Conservation (phyloP, 2,797 vertebrate species). For the Sylvilagus floridanus region DNA sequence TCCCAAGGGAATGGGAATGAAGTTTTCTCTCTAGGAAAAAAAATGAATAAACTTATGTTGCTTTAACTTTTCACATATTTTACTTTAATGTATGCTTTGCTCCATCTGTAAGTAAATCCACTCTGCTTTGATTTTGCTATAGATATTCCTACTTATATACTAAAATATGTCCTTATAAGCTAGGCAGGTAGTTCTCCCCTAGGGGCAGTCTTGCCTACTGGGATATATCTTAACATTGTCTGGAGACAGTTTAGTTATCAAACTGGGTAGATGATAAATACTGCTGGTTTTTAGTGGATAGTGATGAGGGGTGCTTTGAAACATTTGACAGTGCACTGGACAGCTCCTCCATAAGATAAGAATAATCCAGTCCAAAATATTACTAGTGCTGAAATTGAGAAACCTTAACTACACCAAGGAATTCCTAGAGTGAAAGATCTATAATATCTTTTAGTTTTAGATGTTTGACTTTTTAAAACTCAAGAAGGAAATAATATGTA, state of each 20-base stretch:
- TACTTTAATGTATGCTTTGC: not conserved
- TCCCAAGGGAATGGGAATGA: not conserved
- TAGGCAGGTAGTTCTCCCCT: not conserved
- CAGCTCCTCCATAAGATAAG: not conserved
- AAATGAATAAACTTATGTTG: not conserved
- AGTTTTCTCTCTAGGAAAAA: not conserved
- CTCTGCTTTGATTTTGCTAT: slow-evolving; percentile 25
- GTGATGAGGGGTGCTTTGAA: not conserved
- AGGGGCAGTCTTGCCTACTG: not conserved
- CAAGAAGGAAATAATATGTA: not conserved
- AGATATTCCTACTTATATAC: not conserved
- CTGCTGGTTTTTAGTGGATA: not conserved
- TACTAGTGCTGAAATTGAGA: not conserved
- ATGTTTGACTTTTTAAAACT: slow-evolving; percentile 27
- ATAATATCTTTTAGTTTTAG: not conserved
- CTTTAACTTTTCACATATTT: slow-evolving; percentile 49
- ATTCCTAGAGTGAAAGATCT: not conserved
- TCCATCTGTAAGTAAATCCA: not conserved
- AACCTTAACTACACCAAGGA: not conserved
- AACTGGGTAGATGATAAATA: not conserved
- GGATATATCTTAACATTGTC: not conserved
- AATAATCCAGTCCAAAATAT: not conserved
- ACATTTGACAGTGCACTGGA: not conserved
- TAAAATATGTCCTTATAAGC: not conserved
- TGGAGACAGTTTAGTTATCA: not conserved